These are phyloP conservation scores for Desmophyllum pertusum DNA, from an alignment of 92 coral and sea anemone genomes.

Conservation along the genomic window DNA sequence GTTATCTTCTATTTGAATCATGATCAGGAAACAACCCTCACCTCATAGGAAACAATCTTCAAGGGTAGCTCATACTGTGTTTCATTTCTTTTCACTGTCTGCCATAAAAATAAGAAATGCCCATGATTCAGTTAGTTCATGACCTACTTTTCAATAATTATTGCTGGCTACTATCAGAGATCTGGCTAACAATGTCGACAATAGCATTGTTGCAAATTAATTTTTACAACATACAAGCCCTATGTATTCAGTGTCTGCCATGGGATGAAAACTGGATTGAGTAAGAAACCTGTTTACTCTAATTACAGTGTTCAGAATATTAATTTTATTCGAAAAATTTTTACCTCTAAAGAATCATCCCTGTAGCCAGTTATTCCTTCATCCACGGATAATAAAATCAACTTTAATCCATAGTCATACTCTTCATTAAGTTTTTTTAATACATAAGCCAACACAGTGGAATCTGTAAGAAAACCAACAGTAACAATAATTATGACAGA, in stretches of 20 bases:
- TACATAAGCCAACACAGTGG: constrained; percentile 96
- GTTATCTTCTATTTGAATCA: too few relatives aligned
- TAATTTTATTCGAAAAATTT: background rate
- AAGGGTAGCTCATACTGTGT: constrained; percentile 94
- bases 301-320: background rate
- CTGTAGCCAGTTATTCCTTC: constrained; percentile 99
- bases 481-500: background rate
- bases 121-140: background rate
- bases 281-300: too few relatives aligned
- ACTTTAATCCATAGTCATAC: constrained; percentile 82
- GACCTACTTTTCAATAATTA: too few relatives aligned
- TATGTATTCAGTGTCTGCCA: too few relatives aligned
- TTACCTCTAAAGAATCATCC: constrained; percentile 97
- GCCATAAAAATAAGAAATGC: constrained; percentile 6
- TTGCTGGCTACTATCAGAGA: too few relatives aligned
- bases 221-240: too few relatives aligned
- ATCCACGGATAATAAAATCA: constrained; percentile 88
- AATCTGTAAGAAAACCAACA: constrained; percentile 62
- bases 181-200: too few relatives aligned
- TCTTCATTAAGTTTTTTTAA: constrained; percentile 86
- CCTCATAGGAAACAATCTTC: constrained; percentile 97
- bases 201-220: too few relatives aligned
- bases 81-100: constrained; percentile 96
- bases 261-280: too few relatives aligned
- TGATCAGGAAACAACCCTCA: constrained; percentile 28